Evolutionary conservation across 2,113 vertebrate species (phyloP).

Genomic region (Talpa occidentalis): DNA sequence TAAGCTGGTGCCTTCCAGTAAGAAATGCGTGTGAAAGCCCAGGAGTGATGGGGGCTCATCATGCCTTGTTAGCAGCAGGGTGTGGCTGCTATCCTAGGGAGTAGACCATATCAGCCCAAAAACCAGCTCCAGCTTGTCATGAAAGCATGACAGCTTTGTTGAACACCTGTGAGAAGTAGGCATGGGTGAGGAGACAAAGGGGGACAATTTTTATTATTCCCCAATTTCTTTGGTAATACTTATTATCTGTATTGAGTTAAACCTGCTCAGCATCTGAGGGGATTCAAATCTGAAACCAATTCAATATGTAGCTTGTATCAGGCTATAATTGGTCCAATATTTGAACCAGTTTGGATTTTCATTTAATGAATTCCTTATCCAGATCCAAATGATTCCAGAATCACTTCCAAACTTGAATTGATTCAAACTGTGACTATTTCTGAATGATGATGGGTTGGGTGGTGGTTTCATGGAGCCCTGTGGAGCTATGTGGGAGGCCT

Average conservation of each 20-base stretch:
- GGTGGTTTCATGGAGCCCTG: constrained; percentile 43
- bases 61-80: constrained; percentile 39
- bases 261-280: constrained; percentile 66
- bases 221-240: constrained; percentile 52
- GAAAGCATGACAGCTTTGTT: not conserved
- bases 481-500: constrained; percentile 17
- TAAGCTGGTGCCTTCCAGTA: constrained; percentile 55
- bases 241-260: constrained; percentile 75
- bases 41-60: not conserved
- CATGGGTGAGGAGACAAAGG: not conserved
- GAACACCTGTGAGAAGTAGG: not conserved
- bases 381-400: constrained; percentile 79
- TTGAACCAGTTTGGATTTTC: constrained; percentile 77
- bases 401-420: constrained; percentile 82
- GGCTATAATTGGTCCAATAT: constrained; percentile 82
- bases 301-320: constrained; percentile 80
- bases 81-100: constrained; percentile 10
- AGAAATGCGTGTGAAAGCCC: constrained; percentile 32
- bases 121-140: not conserved
- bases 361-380: constrained; percentile 79
- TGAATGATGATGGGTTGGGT: constrained; percentile 67
- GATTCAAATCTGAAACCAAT: constrained; percentile 79
- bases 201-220: constrained; percentile 57
- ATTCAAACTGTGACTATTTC: constrained; percentile 82
- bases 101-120: not conserved